Evolutionary conservation across 2,888 invertebrate genomes (phyloP).

Genomic region (Tiliacea citrago): DNA sequence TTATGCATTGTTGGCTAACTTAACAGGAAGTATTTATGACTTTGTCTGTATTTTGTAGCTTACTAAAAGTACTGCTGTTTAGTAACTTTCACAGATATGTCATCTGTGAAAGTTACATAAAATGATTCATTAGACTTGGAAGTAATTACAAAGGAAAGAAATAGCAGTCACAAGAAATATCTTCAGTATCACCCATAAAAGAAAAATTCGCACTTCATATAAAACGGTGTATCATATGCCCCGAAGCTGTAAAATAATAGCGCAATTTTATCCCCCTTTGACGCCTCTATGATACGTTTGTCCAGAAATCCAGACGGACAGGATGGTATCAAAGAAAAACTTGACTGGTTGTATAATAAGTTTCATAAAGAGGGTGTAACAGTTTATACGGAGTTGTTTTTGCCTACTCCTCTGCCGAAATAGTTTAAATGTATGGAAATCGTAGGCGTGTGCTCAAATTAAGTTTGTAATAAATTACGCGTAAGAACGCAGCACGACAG

Average conservation of each 20-base stretch:
- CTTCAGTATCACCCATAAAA: not conserved
- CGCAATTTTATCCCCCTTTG: not conserved
- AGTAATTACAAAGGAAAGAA: not conserved
- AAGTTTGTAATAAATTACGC: slow-evolving; percentile 34
- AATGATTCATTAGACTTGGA: not conserved
- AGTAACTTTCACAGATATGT: too few relatives aligned
- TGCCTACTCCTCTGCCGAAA: not conserved
- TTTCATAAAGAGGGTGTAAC: not conserved
- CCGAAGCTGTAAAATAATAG: not conserved
- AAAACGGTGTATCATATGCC: not conserved
- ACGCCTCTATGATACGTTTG: not conserved
- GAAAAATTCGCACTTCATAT: not conserved
- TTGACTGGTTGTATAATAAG: not conserved
- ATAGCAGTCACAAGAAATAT: not conserved
- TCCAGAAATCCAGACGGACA: too few relatives aligned
- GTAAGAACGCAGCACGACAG: slow-evolving; percentile 28
- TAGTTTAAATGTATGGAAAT: not conserved
- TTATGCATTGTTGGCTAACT: not conserved
- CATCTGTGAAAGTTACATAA: not conserved
- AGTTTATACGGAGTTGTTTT: not conserved
- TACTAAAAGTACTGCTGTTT: not conserved
- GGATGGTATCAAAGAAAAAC: not conserved
- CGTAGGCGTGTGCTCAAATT: slow-evolving; percentile 27
- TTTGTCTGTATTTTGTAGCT: not conserved
- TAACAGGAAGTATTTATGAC: too few relatives aligned